Conservation (phyloP, 2,888 invertebrate genomes). For the Trichogramma evanescens region DNA sequence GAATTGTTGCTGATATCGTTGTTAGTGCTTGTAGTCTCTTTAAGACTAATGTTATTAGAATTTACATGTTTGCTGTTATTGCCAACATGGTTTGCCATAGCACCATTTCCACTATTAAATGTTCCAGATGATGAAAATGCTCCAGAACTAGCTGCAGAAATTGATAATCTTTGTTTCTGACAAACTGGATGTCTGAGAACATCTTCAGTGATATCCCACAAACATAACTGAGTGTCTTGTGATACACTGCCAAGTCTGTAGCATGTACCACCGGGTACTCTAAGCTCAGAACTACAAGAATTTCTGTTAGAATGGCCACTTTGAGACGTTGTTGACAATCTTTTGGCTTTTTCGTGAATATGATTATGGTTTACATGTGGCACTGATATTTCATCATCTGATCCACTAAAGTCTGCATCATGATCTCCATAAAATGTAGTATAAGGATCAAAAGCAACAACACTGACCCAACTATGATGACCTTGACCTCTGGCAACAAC, state of each 20-base stretch:
- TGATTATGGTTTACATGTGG: conserved; percentile 40
- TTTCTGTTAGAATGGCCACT: conserved; percentile 43
- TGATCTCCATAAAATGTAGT: conserved; percentile 63
- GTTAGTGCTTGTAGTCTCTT: conserved; percentile 34
- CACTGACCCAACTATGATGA: conserved; percentile 96
- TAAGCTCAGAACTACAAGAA: conserved; percentile 45
- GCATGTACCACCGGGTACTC: conserved; percentile 54
- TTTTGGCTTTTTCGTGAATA: conserved; percentile 38
- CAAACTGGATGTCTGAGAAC: conserved; percentile 70
- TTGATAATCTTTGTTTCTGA: conserved; percentile 45
- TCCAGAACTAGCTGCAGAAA: conserved; percentile 39
- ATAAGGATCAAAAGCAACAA: conserved; percentile 89
- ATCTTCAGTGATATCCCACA: conserved; percentile 98
- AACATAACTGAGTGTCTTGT: conserved; percentile 94
- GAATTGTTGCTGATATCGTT: conserved; percentile 35
- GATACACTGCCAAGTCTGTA: conserved; percentile 90
- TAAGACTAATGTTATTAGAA: conserved; percentile 38
- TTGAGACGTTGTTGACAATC: conserved; percentile 37
- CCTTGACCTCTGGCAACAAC: conserved; percentile 98
- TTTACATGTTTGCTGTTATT: conserved; percentile 42
- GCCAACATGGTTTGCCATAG: conserved; percentile 35
- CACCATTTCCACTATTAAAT: conserved; percentile 43
- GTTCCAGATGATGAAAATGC: conserved; percentile 40
- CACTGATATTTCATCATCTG: conserved; percentile 52
- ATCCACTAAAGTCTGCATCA: conserved; percentile 51